phyloP scores from a whole-genome alignment of 2,113 vertebrate species.

The Pogona vitticeps region DNA sequence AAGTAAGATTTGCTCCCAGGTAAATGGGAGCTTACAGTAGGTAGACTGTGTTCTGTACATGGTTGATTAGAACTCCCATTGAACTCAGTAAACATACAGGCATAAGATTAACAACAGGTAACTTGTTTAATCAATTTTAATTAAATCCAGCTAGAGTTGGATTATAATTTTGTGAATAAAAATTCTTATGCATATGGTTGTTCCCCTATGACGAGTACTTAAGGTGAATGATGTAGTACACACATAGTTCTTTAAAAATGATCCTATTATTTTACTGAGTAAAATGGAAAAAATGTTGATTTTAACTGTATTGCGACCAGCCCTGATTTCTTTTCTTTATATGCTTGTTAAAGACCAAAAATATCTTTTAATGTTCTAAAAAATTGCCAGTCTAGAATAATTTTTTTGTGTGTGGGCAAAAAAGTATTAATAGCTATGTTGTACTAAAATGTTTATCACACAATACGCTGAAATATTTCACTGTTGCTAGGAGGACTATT shows the following conservation, averaged over 20 bases:
- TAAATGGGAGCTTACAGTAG: background rate
- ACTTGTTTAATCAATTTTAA: background rate
- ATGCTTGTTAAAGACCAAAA: background rate
- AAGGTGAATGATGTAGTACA: background rate
- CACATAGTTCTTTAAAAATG: background rate
- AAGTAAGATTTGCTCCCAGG: background rate
- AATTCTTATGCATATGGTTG: background rate
- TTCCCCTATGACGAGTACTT: background rate
- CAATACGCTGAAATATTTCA: background rate
- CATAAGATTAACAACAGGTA: background rate
- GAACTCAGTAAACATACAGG: background rate
- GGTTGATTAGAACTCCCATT: background rate
- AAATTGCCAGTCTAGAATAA: background rate
- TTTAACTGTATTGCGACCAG: background rate
- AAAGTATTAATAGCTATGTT: background rate
- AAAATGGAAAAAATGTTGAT: background rate
- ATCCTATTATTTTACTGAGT: background rate
- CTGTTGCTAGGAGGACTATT: background rate
- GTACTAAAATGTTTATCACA: background rate
- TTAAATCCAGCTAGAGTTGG: background rate
- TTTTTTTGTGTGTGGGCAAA: background rate
- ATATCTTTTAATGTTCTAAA: background rate
- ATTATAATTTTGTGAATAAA: background rate
- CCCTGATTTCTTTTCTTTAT: background rate
- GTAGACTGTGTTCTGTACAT: background rate